These are phyloP conservation scores for Lepidurus apus DNA, from an alignment of 1,140 invertebrate species.

Conservation along the genomic window DNA sequence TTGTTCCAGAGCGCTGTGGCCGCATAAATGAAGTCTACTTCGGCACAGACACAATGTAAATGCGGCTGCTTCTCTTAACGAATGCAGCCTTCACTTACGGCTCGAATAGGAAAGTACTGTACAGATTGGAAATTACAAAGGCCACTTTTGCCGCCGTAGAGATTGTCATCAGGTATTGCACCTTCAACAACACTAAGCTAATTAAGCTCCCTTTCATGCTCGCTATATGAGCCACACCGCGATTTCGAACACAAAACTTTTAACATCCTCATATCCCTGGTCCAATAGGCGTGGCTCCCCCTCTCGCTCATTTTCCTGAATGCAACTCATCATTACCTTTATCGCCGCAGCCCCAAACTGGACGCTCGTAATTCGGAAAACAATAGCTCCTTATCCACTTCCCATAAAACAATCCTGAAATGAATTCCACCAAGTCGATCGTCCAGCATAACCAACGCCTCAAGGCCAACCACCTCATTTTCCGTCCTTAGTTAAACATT, in stretches of 20 bases:
- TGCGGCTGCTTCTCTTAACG: background rate
- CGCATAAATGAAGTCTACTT: background rate
- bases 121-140: constrained; percentile 11
- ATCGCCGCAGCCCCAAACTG: background rate
- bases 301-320: background rate
- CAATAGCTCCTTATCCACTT: background rate
- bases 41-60: background rate
- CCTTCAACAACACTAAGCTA: constrained; percentile 9
- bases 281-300: constrained; percentile 16
- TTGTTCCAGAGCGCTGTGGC: constrained; percentile 3
- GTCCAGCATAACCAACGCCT: background rate
- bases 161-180: constrained; percentile 17
- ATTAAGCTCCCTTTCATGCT: constrained; percentile 15
- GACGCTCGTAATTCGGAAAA: background rate
- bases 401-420: background rate
- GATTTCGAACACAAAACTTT: background rate
- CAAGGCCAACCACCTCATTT: background rate
- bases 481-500: too few relatives aligned
- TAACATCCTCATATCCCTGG: background rate
- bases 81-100: background rate
- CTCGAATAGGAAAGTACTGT: background rate
- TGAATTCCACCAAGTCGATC: background rate
- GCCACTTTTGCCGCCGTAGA: background rate
- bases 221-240: background rate
- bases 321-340: constrained; percentile 19